phyloP scores from a whole-genome alignment of 2,888 invertebrate species.

The Polyommatus icarus region DNA sequence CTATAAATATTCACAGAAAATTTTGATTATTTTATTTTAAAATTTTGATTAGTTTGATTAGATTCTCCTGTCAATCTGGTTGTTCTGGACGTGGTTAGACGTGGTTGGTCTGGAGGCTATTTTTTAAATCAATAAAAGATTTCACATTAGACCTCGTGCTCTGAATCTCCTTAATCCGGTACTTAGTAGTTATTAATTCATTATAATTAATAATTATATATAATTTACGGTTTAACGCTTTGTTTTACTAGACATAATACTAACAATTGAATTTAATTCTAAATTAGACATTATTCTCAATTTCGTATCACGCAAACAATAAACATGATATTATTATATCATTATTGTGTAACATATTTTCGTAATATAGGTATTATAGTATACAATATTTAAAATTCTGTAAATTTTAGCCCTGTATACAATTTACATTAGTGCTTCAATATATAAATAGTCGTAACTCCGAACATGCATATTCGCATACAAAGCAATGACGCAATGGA shows the following conservation, averaged over 20 bases:
- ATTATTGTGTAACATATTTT: background rate
- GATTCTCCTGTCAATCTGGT: no score
- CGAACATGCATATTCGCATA: background rate
- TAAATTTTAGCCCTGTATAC: background rate
- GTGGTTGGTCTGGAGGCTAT: background rate
- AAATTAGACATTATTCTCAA: background rate
- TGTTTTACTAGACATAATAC: constrained; percentile 1
- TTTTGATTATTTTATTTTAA: no score
- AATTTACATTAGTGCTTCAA: background rate
- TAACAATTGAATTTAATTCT: background rate
- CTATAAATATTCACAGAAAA: no score
- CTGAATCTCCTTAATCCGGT: background rate
- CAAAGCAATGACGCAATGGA: background rate
- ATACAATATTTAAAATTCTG: background rate
- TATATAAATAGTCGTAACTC: background rate
- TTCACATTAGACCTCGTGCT: background rate
- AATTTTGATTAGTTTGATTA: no score
- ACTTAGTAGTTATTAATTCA: background rate
- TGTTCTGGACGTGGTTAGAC: no score
- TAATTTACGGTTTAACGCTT: background rate
- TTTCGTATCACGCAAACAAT: background rate
- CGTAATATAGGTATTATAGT: background rate
- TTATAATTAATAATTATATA: background rate
- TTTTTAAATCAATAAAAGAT: background rate
- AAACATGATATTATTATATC: background rate